Evolutionary conservation across 1,140 invertebrate genomes (phyloP), one percentile per base, ranked within the genome.

Genomic region (Bilobella aurantiaca): DNA sequence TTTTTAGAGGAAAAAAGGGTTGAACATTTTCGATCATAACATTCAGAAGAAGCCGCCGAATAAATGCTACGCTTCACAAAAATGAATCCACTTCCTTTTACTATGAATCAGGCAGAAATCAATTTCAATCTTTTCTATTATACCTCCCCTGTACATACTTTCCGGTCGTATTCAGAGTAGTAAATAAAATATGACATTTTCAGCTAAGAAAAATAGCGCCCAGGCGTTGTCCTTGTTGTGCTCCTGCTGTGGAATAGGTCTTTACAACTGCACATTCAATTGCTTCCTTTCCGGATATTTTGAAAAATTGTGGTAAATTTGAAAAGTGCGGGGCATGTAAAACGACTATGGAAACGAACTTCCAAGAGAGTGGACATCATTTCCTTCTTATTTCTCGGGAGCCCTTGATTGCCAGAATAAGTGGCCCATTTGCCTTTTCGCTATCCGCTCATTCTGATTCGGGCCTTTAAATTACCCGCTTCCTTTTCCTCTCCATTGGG

Each of bases 81-180:
- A 53, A 53, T 5, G 49, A 53, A 53, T 53, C n/a, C 37, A 42
- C 37, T 42, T 42, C 37, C 37, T 42, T 42, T 53, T 3, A 53
- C 49, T 12, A 53, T 53, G 49, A 53, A 53, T 53, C 49, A 53
- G 25, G 25, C 21, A 18, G 49, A 53, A 53, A 53, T 53, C 49
- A 53, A 53, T 53, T 53, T 53, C 49, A 12, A 53, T 53, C 25
- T 53, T 23, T 53, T 5, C 25, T 53, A 23, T 53, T 53, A 53
- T 53, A 16, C 5, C 8, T 14, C 21, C 8, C 25, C 49, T 5
- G 12, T 12, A 23, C 49, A 8, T 42, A 42, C n/a, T n/a, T n/a
- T n/a, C n/a, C n/a, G n/a, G n/a, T n/a, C n/a, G n/a, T n/a, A n/a
- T n/a, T n/a, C n/a, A n/a, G n/a, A n/a, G n/a, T n/a, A n/a, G n/a